Base-by-base conservation (phyloP, 92 coral and sea anemone genomes). In the Epizoanthus scotinus region DNA sequence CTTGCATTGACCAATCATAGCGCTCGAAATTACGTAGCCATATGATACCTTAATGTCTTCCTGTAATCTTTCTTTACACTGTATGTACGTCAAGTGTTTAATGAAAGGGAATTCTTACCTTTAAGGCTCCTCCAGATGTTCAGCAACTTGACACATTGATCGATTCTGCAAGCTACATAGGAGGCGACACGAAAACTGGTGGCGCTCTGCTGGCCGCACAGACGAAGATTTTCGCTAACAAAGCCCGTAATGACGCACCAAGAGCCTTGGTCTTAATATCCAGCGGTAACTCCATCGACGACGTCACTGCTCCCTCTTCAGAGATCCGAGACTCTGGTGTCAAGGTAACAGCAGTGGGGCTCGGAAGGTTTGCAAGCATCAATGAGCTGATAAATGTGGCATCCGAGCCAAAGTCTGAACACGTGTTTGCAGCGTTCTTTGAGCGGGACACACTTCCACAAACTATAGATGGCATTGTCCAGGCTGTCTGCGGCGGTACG, bases 231-330 rank as follows among this genome's bases (percentile, higher is more conserved):
- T 94, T 94, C 61, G 89, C 87, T 34, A 54, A 56, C 20, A 87
- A 73, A 38, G 87, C 94, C 52, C 94, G 98, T 17, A 78, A 83
- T 24, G 93, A 87, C 53, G 97, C 89, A 5, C 84, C 90, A 7
- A 86, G 91, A 60, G 91, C 94, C 21, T 61, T 94, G 57, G 62
- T 94, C 17, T 86, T 91, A 14, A 67, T 94, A 87, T 84, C 97
- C 71, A 92, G 97, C 79, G 97, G 97, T 17, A 85, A 88, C 57
- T 92, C 98, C 3, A 77, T 83, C 38, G 98, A 94, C 73, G 98
- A 94, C 70, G 90, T 91, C 49, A 79, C 73, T 10, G 78, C 78
- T 24, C 93, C 98, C 40, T 94, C 94, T 5, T 88, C 78, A 24
- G 91, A 92, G 53, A 83, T 94, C 63, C 87, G 94, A 26, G 89